These are phyloP conservation scores for Torymus tubicola DNA, from an alignment of 2,888 invertebrate genomes.

Conservation along the genomic window DNA sequence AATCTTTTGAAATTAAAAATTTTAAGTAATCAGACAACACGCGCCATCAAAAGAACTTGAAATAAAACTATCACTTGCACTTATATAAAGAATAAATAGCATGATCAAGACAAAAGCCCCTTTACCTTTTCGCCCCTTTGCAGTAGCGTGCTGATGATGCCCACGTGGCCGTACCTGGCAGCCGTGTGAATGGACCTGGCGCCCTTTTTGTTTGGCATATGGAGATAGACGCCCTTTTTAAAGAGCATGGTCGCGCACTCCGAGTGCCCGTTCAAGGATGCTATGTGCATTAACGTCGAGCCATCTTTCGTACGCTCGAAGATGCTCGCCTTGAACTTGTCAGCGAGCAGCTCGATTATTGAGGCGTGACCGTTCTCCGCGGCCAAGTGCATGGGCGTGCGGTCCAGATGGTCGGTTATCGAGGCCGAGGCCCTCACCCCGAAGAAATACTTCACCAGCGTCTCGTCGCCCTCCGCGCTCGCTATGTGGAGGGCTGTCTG, in stretches of 20 bases:
- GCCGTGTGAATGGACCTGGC: constrained; percentile 99
- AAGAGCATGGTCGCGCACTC: constrained; percentile 99
- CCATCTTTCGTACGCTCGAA: constrained; percentile 98
- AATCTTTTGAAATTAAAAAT: no score
- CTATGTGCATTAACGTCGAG: constrained; percentile 98
- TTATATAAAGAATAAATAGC: no score
- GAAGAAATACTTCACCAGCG: constrained; percentile 95
- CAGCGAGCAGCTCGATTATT: constrained; percentile 96
- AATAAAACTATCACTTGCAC: no score
- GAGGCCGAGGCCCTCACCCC: constrained; percentile 96
- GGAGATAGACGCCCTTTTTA: constrained; percentile 98
- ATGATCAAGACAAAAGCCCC: background rate
- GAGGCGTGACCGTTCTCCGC: constrained; percentile 98
- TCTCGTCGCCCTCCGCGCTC: constrained; percentile 96
- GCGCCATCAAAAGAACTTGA: no score
- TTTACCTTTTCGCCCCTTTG: constrained; percentile 96
- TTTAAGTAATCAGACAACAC: no score
- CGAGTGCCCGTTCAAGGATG: constrained; percentile 97
- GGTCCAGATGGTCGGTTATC: constrained; percentile 96
- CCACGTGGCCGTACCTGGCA: constrained; percentile 96
- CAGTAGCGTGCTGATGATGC: constrained; percentile 96
- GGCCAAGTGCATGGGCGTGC: constrained; percentile 97
- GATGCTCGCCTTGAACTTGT: constrained; percentile 98
- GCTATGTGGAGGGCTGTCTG: constrained; percentile 97
- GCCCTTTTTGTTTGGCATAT: constrained; percentile 99